Percentiles rank a stretch among this genome's conserved stretches.
These are phyloP conservation scores for Diplazon laetatorius DNA, from an alignment of 2,888 invertebrate species.

Conservation along the genomic window DNA sequence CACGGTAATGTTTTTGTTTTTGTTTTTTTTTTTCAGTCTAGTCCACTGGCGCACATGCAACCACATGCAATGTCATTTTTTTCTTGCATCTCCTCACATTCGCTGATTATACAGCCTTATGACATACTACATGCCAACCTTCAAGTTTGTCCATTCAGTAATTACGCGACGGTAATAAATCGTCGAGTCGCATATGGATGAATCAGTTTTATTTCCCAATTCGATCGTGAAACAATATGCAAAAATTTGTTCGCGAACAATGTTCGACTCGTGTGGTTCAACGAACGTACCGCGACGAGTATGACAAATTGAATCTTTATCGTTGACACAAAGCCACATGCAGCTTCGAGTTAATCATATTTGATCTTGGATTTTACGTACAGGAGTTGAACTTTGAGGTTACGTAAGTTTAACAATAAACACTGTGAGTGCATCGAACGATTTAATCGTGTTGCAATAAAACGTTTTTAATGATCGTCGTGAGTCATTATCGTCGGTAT, in stretches of 20 bases:
- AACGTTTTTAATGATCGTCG: background rate
- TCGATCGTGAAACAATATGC: background rate
- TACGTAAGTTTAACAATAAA: conserved; percentile 52
- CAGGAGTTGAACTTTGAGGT: conserved; percentile 53
- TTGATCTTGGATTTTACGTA: conserved; percentile 12
- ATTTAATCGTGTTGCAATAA: background rate
- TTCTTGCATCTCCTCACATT: background rate
- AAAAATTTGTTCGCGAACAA: background rate
- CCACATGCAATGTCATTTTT: background rate
- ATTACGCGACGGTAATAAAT: conserved; percentile 2
- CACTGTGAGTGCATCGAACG: background rate
- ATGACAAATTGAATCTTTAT: conserved; percentile 39
- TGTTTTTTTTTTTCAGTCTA: no score
- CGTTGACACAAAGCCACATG: conserved; percentile 5
- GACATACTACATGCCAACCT: background rate
- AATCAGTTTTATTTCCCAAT: background rate
- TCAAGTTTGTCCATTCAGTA: background rate
- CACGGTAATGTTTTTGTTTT: background rate
- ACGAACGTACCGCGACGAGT: background rate
- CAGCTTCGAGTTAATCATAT: conserved; percentile 22
- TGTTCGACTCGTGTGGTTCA: background rate
- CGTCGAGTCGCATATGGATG: no score
- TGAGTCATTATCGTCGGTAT: background rate
- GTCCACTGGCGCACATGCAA: background rate
- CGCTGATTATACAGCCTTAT: background rate